Evolutionary conservation across 2,888 invertebrate genomes (phyloP).

Genomic region (Stenchaetothrips biformis): DNA sequence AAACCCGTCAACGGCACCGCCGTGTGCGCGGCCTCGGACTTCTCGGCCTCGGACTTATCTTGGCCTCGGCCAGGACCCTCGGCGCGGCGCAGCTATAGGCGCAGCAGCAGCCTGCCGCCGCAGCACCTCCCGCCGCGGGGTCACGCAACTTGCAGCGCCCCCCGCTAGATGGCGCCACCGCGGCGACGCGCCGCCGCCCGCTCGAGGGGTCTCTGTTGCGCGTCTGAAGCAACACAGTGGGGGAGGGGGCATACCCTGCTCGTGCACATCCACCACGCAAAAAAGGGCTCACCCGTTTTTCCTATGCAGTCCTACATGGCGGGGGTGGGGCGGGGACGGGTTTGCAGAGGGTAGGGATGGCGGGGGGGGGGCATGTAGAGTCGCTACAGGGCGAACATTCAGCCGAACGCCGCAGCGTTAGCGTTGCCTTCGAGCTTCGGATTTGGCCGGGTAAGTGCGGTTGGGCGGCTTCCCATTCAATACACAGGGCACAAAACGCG

Average conservation of each 20-base stretch:
- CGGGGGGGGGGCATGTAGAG: no score
- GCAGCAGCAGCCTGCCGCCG: background rate
- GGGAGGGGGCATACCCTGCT: background rate
- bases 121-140: no score
- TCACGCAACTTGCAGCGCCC: background rate
- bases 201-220: background rate
- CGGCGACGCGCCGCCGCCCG: background rate
- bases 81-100: background rate
- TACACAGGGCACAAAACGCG: no score
- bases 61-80: background rate
- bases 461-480: no score
- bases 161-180: background rate
- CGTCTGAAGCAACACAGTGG: background rate
- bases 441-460: no score
- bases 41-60: background rate
- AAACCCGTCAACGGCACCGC: no score
- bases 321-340: background rate
- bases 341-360: no score
- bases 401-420: no score
- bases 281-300: no score
- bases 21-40: background rate
- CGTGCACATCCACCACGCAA: no score
- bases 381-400: no score
- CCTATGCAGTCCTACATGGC: background rate
- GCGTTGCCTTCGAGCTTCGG: no score